Base-by-base conservation (phyloP, 2,797 vertebrate species). In the Catamblyrhynchus diadema region DNA sequence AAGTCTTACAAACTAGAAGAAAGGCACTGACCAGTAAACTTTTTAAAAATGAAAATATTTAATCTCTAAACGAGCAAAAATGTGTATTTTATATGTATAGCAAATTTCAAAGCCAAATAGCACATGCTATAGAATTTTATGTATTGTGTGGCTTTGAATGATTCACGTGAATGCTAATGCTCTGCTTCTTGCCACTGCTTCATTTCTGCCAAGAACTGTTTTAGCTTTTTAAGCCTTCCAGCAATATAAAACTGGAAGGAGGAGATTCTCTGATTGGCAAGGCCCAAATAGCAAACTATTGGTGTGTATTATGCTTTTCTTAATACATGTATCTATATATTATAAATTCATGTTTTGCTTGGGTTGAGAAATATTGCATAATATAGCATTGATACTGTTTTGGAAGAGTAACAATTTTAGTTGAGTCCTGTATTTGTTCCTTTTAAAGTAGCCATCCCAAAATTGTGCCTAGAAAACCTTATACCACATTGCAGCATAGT, bases 121-220 rank as follows among this genome's bases (percentile, higher is more conserved):
- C 57, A 48, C 45, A 54, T 3, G 1, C 5, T 65, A 9, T 82
- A 83, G 87, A 88, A 56, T 90, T 93, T 83, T 78, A 62, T 88
- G 41, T 75, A 21, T 86, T 69, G 24, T 72, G n/a, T 92, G 71
- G 24, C 74, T 94, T 89, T 82, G 50, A 47, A 65, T 51, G 56
- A 56, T 90, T 86, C 39, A 24, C 17, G 6, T 79, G 85, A 83
- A 72, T 86, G 44, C 37, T 93, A 81, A 69, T 69, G 45, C 37
- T 88, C 56, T 82, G 33, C 71, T 96, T 66, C 73, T 95, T 95
- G 95, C 77, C 82, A 70, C 51, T 66, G 54, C 66, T 86, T 86
- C 33, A 12, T 93, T 94, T 93, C 85, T 96, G 82, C 82, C 94
- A 97, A 75, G 59, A 86, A 35, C 22, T 72, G 23, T 64, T 93